Evolutionary conservation across 2,797 vertebrate species (phyloP).

Genomic region (Microchirus variegatus): DNA sequence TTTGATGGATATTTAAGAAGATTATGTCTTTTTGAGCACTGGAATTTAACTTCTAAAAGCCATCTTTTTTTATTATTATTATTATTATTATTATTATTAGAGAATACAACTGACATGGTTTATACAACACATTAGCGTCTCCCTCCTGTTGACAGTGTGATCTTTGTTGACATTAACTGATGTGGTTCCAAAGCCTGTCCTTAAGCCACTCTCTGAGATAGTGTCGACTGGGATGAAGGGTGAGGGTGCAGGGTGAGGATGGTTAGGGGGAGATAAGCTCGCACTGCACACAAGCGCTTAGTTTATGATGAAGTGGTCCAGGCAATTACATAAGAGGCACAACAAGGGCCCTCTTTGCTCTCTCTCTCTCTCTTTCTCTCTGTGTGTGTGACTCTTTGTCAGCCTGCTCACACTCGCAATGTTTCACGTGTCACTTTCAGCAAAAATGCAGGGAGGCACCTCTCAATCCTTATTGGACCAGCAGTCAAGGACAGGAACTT

Average conservation of each 20-base stretch:
- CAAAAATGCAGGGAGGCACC: conserved; percentile 32
- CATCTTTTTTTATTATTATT: too few relatives aligned
- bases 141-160: conserved; percentile 52
- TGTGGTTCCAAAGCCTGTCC: conserved; percentile 44
- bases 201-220: conserved; percentile 56
- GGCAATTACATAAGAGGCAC: conserved; percentile 76
- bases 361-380: conserved; percentile 8
- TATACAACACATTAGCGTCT: conserved; percentile 13
- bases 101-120: neutral
- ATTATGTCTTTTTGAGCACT: too few relatives aligned
- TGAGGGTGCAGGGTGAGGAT: conserved; percentile 37
- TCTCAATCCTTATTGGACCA: conserved; percentile 45
- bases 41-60: too few relatives aligned
- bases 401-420: conserved; percentile 20
- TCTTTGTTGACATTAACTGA: conserved; percentile 58
- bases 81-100: too few relatives aligned
- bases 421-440: conserved; percentile 24
- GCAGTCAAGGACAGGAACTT: conserved; percentile 61
- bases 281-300: conserved; percentile 59
- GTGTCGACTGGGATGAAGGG: conserved; percentile 35
- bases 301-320: conserved; percentile 76
- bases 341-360: conserved; percentile 26
- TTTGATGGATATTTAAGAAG: too few relatives aligned
- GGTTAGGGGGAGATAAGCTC: conserved; percentile 50
- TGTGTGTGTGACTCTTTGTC: conserved; percentile 37